phyloP scores from a whole-genome alignment of 92 coral and sea anemone species.

The Porites evermanni region DNA sequence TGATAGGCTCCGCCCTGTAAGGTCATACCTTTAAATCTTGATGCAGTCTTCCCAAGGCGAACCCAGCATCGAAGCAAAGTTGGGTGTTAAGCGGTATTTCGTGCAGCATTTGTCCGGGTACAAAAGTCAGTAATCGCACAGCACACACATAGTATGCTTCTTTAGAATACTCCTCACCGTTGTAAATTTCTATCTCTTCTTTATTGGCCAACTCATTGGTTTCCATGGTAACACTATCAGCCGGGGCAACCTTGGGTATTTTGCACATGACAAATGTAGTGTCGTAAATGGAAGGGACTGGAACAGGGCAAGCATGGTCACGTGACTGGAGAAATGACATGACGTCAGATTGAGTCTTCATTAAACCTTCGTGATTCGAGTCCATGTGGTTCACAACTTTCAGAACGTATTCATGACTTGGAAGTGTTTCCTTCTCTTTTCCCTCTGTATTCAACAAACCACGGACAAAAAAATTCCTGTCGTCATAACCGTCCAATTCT shows the following conservation, averaged over 20 bases:
- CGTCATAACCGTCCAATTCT: constrained; percentile 65
- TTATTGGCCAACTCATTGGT: not conserved
- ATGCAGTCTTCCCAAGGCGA: constrained; percentile 43
- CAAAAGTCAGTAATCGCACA: constrained; percentile 62
- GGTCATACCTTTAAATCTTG: constrained; percentile 29
- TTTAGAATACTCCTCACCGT: constrained; percentile 35
- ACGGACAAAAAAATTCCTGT: constrained; percentile 56
- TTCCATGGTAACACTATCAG: not conserved
- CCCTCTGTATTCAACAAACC: constrained; percentile 30
- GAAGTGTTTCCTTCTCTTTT: not conserved
- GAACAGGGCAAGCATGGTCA: constrained; percentile 25
- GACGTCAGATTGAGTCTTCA: constrained; percentile 12
- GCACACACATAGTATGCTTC: constrained; percentile 56
- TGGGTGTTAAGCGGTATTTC: constrained; percentile 56
- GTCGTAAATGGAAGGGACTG: constrained; percentile 21
- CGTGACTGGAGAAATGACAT: constrained; percentile 42
- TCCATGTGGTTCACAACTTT: constrained; percentile 28
- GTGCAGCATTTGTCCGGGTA: constrained; percentile 64
- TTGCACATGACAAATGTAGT: constrained; percentile 31
- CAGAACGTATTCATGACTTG: constrained; percentile 23
- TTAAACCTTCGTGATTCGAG: constrained; percentile 13
- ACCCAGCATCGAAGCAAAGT: constrained; percentile 23
- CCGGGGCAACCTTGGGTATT: not conserved
- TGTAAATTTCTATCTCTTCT: constrained; percentile 26
- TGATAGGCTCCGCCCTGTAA: no score